Conservation (phyloP, 2,113 vertebrate genomes). For the Upupa epops region DNA sequence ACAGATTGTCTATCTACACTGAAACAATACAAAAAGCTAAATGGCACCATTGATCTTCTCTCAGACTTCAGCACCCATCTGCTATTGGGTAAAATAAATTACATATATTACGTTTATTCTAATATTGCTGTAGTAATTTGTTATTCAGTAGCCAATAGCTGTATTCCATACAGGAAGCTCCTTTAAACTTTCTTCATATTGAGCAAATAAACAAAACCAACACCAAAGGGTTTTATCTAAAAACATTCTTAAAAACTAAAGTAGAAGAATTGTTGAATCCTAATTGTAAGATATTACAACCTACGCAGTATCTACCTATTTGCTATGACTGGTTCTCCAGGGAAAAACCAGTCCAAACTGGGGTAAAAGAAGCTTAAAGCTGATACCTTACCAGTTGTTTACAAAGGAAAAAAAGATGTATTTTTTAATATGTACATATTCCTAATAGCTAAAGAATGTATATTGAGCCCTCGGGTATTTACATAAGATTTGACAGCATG, state of each 20-base stretch:
- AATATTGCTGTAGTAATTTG: background rate
- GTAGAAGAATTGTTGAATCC: background rate
- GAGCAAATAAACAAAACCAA: background rate
- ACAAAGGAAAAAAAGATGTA: background rate
- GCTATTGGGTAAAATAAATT: slow-evolving; percentile 53
- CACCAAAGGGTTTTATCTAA: background rate
- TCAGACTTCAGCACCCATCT: slow-evolving; percentile 60
- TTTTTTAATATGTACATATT: background rate
- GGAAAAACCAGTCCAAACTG: background rate
- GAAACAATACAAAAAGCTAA: slow-evolving; percentile 62
- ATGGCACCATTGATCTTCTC: slow-evolving; percentile 62
- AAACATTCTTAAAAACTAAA: background rate
- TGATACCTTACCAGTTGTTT: background rate
- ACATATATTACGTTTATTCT: slow-evolving; percentile 15
- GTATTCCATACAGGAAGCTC: background rate
- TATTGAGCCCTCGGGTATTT: slow-evolving; percentile 29
- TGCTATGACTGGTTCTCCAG: slow-evolving; percentile 16
- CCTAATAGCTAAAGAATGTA: background rate
- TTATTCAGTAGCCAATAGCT: background rate
- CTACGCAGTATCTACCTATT: background rate
- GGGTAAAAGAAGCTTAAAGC: background rate
- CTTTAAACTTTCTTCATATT: background rate
- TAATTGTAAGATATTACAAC: background rate
- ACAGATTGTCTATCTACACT: slow-evolving; percentile 54
- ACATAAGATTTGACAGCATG: background rate